Evolutionary conservation across 53 echinoderm and acorn worm genomes (phyloP), one percentile per base, ranked within the genome.

Genomic region (Luidia sarsii): DNA sequence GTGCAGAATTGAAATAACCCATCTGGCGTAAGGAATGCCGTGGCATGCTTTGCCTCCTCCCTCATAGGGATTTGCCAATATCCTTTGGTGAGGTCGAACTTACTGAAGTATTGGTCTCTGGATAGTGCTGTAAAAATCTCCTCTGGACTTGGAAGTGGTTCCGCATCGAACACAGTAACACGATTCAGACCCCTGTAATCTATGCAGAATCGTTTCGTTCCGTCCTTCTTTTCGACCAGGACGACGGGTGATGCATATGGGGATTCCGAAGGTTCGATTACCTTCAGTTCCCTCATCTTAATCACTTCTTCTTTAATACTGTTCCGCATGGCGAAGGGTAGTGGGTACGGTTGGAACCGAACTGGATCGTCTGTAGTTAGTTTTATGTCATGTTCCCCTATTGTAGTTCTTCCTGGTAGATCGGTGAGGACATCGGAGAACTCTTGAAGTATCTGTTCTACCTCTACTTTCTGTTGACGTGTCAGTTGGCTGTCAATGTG

Each of bases 111-210:
- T 24, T 39, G 30, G 48, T 83, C 84, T 4, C 60, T n/a, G 14
- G 72, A 39, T 0, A 83, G 65, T 6, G 63, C 35, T 0, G 56
- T 64, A 70, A 85, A 65, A 23, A 85, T 73, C 21, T 85, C 67
- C 11, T 61, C 54, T 7, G 48, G 65, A 29, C 66, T 65, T 4
- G 75, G 74, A 1, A 72, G 37, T 1, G 72, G 72, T 32, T 90
- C 75, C 14, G 90, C 82, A 56, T 90, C 87, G 25, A 87, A 90
- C 9, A 86, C 67, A 20, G 82, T 86, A 10, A 85, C 53, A 6
- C 54, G 70, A 43, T 89, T 89, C 13, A 90, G 24, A 33, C 49
- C 65, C 7, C 53, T 11, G 18, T 18, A 53, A 53, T 53, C 53
- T 4, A 53, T 53, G 53, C 53, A 53, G 21, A 53, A 53, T 53